Conservation (phyloP, 2,113 vertebrate species). For the Pelecanus crispus region DNA sequence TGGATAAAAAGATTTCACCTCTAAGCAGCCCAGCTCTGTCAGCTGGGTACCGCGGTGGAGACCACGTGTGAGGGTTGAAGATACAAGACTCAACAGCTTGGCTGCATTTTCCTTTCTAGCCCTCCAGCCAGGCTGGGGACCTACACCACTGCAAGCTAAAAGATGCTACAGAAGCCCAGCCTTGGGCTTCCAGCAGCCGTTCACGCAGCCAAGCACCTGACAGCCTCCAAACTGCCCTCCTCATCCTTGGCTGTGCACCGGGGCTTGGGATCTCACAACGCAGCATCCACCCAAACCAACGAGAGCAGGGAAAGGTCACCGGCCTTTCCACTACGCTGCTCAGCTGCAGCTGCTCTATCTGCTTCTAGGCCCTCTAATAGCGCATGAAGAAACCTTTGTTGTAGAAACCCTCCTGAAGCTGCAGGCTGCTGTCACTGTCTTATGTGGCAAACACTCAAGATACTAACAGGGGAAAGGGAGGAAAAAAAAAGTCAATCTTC, state of each 20-base stretch:
- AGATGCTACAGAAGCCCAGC: background rate
- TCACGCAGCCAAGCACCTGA: background rate
- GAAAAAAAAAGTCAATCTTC: background rate
- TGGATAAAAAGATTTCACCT: background rate
- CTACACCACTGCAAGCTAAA: background rate
- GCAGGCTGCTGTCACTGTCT: background rate
- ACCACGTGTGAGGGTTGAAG: accelerated
- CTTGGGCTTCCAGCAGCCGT: background rate
- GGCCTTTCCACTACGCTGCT: background rate
- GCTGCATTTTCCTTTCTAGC: background rate
- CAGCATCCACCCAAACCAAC: background rate
- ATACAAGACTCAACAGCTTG: background rate
- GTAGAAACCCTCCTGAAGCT: background rate
- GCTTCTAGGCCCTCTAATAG: background rate
- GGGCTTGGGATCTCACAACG: background rate
- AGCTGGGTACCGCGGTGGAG: background rate
- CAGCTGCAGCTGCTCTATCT: background rate
- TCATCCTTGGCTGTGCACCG: background rate
- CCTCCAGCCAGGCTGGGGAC: background rate
- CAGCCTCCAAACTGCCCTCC: background rate
- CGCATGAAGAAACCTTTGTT: background rate
- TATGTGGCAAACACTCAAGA: background rate
- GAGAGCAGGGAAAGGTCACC: background rate
- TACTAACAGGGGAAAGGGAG: background rate
- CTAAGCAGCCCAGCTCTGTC: background rate